Percentiles rank a stretch among this genome's conserved stretches.
phyloP scores from a whole-genome alignment of 2,888 invertebrate genomes.

The Pterostichus niger region DNA sequence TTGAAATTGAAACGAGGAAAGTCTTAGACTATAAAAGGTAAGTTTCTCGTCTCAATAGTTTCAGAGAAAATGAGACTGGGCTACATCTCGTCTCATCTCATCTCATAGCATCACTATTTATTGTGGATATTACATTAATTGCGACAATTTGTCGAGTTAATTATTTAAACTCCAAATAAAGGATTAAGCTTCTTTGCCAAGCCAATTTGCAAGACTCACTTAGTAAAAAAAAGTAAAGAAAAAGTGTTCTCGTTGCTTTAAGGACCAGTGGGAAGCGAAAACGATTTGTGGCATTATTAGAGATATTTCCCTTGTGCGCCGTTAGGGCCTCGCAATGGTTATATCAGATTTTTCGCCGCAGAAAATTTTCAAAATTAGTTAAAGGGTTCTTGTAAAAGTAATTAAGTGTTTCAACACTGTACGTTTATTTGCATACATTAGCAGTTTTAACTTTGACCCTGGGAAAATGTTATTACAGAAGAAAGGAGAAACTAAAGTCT shows the following conservation, averaged over 20 bases:
- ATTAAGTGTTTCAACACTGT: constrained; percentile 53
- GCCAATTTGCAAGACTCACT: constrained; percentile 33
- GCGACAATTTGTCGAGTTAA: constrained; percentile 4
- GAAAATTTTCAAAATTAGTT: constrained; percentile 52
- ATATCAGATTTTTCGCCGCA: constrained; percentile 47
- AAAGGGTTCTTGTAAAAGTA: constrained; percentile 26
- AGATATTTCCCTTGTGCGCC: constrained; percentile 55
- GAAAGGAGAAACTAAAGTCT: no score
- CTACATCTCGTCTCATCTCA: no score
- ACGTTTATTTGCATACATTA: constrained; percentile 49
- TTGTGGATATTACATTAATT: no score
- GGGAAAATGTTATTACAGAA: no score
- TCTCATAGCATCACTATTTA: no score
- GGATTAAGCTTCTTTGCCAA: not conserved
- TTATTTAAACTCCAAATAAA: constrained; percentile 40
- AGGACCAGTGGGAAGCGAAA: constrained; percentile 48
- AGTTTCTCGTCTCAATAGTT: no score
- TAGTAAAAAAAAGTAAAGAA: constrained; percentile 41
- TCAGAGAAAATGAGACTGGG: no score
- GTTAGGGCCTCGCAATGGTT: constrained; percentile 36
- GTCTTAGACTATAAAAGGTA: no score
- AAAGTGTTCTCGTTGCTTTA: constrained; percentile 22
- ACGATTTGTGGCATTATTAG: constrained; percentile 61
- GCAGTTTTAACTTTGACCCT: constrained; percentile 20
- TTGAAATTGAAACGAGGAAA: no score